Percentiles rank a stretch among this genome's conserved stretches.
phyloP scores from a whole-genome alignment of 2,888 invertebrate genomes.

The Drosophila anomalipes region DNA sequence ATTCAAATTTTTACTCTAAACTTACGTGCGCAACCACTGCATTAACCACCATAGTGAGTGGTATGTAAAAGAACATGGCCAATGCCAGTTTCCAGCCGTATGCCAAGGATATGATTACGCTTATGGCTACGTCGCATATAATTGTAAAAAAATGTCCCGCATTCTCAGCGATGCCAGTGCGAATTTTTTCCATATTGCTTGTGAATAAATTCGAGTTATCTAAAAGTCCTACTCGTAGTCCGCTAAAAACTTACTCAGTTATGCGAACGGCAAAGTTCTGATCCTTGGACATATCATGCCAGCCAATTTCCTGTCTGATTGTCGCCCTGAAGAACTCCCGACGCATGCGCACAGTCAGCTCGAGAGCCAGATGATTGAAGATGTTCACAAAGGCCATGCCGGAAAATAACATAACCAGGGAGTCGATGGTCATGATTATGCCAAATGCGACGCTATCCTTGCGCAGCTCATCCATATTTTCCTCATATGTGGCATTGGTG shows the following conservation, averaged over 20 bases:
- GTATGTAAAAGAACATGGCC: constrained; percentile 91
- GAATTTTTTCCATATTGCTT: constrained; percentile 91
- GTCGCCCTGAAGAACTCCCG: constrained; percentile 88
- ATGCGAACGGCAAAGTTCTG: constrained; percentile 91
- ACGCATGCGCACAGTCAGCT: constrained; percentile 87
- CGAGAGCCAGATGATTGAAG: constrained; percentile 88
- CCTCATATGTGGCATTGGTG: constrained; percentile 86
- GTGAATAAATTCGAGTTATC: constrained; percentile 28
- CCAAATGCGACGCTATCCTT: constrained; percentile 89
- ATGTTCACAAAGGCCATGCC: constrained; percentile 88
- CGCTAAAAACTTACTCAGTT: constrained; percentile 87
- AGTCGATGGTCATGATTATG: constrained; percentile 87
- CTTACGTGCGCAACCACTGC: constrained; percentile 89
- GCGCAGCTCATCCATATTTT: constrained; percentile 87
- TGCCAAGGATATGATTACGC: constrained; percentile 88
- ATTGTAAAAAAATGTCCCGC: constrained; percentile 90
- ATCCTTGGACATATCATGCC: constrained; percentile 90
- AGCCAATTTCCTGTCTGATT: constrained; percentile 89
- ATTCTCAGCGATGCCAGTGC: constrained; percentile 94
- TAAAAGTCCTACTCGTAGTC: neutral
- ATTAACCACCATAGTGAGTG: constrained; percentile 90
- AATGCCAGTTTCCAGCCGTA: constrained; percentile 94
- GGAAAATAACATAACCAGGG: constrained; percentile 87
- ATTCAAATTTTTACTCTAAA: neutral
- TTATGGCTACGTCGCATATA: constrained; percentile 85